Evolutionary conservation across 2,888 invertebrate species (phyloP).

Genomic region (Drosophila anomalata): DNA sequence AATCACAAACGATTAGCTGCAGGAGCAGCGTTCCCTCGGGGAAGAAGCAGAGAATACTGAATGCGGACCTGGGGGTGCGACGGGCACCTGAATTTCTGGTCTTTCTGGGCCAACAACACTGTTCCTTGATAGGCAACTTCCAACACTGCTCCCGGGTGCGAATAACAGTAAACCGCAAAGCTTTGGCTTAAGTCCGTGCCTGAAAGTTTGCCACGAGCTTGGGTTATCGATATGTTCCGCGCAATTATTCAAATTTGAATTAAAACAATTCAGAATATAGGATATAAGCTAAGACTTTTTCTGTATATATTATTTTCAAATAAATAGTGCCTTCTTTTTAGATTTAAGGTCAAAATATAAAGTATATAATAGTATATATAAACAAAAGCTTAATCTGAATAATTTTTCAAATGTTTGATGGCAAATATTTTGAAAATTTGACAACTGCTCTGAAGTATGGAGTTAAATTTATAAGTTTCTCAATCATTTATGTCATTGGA

Average conservation of each 20-base stretch:
- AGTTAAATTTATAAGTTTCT: no score
- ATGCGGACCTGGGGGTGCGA: neutral
- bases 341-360: no score
- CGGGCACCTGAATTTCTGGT: constrained; percentile 17
- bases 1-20: neutral
- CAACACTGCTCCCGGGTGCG: neutral
- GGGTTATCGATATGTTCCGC: neutral
- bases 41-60: constrained; percentile 2
- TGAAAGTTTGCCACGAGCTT: neutral
- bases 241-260: neutral
- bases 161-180: constrained; percentile 17
- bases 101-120: constrained; percentile 24
- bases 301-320: no score
- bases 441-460: no score
- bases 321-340: no score
- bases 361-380: no score
- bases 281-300: no score
- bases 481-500: no score
- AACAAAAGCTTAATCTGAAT: no score
- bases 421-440: no score
- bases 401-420: no score
- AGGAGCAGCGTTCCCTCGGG: constrained; percentile 4
- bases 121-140: neutral
- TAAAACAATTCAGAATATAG: neutral
- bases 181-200: constrained; percentile 15